Percentiles rank a stretch among this genome's conserved stretches.
Conservation (phyloP, 1,140 invertebrate species). For the Agraylea sexmaculata region DNA sequence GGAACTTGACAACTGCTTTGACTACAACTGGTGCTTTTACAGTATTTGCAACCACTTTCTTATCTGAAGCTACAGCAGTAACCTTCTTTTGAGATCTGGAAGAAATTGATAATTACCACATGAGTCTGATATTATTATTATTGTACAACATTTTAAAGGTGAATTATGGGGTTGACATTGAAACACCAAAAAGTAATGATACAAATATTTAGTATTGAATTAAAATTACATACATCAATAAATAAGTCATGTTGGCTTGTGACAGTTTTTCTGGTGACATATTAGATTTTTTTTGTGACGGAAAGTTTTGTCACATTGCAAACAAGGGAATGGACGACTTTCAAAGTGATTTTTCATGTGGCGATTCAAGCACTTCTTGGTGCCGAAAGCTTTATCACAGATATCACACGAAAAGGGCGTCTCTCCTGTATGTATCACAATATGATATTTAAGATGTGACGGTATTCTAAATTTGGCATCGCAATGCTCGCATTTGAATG, state of each 20-base stretch:
- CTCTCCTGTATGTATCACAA: constrained; percentile 52
- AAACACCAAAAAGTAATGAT: background rate
- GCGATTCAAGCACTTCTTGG: constrained; percentile 48
- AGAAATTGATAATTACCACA: too few relatives aligned
- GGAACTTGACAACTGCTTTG: background rate
- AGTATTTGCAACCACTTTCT: constrained; percentile 4
- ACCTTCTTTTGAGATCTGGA: constrained; percentile 18
- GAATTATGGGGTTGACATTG: background rate
- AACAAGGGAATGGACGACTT: constrained; percentile 16
- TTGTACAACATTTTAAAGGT: constrained; percentile 7
- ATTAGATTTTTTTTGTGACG: constrained; percentile 21
- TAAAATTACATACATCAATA: too few relatives aligned
- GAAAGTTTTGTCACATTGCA: constrained; percentile 22
- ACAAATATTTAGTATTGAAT: background rate
- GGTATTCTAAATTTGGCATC: constrained; percentile 46
- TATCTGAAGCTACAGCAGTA: constrained; percentile 13
- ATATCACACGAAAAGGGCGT: constrained; percentile 50
- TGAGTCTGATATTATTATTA: constrained; percentile 14
- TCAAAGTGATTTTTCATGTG: constrained; percentile 33
- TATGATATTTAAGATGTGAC: constrained; percentile 44
- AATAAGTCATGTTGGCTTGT: constrained; percentile 13
- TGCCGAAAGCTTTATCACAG: constrained; percentile 47
- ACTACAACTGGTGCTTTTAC: background rate
- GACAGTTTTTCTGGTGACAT: constrained; percentile 21
- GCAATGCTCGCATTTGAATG: constrained; percentile 50